phyloP scores from a whole-genome alignment of 2,888 invertebrate species.

The Germaria angustata region DNA sequence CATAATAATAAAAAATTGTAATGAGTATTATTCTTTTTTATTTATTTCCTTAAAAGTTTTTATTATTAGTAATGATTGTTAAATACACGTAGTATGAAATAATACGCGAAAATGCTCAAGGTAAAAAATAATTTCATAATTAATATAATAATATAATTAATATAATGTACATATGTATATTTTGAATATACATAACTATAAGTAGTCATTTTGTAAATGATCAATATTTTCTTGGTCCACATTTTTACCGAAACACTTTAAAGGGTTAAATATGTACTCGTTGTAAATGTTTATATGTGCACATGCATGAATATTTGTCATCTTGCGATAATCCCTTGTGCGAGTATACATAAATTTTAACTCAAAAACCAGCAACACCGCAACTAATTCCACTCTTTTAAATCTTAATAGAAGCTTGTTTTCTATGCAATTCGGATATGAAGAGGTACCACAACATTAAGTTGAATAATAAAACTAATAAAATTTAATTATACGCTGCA shows the following conservation, averaged over 20 bases:
- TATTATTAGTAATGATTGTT: too few relatives aligned
- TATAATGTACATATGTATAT: not conserved
- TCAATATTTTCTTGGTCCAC: too few relatives aligned
- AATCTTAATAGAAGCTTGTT: constrained; percentile 44
- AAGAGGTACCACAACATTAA: constrained; percentile 30
- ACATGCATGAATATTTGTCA: constrained; percentile 1
- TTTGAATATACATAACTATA: not conserved
- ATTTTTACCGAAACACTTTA: not conserved
- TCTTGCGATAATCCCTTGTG: constrained; percentile 21
- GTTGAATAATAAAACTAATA: constrained; percentile 19
- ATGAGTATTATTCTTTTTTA: too few relatives aligned
- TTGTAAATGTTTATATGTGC: not conserved
- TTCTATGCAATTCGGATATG: constrained; percentile 48
- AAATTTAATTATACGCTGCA: constrained; percentile 27
- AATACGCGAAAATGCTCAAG: too few relatives aligned
- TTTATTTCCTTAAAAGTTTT: too few relatives aligned
- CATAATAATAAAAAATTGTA: too few relatives aligned
- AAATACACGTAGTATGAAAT: too few relatives aligned
- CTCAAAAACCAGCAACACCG: not conserved
- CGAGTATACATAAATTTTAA: constrained; percentile 5
- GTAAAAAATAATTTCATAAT: too few relatives aligned
- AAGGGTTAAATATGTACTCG: not conserved
- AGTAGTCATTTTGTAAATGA: too few relatives aligned
- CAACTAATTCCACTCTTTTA: not conserved
- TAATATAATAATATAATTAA: too few relatives aligned